Base-by-base conservation (phyloP, 2,113 vertebrate genomes). In the Scalopus aquaticus region DNA sequence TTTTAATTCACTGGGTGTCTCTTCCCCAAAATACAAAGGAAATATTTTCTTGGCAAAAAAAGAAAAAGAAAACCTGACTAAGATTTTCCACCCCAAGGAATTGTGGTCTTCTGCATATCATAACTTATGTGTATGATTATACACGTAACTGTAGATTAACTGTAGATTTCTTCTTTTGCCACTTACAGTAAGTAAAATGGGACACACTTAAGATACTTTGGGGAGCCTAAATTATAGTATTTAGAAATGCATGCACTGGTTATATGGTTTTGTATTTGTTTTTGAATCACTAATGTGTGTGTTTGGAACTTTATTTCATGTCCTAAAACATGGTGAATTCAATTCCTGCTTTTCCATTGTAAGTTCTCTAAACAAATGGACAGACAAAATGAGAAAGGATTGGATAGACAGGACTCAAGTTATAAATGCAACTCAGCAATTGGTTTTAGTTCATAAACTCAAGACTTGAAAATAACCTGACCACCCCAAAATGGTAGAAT, bases 1-100 rank as follows among this genome's bases (percentile, higher is more conserved):
- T 77, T 95, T 95, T 81, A 93, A 92, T 92, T 95, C 83, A 72
- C 28, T 51, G 13, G 64, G 17, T 39, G 64, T 37, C 70, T n/a
- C 20, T 81, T 35, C 16, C 24, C 56, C 37, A 1, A 86, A 80
- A 80, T 51, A 60, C 32, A 77, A 90, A 94, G 42, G 42, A 92
- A 80, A 85, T 54, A 16, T 77, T 96, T 96, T 82, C 69, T 95
- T 94, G 17, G 13, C 62, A 44, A 86, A 79, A 42, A 81, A 20
- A 39, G 20, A 65, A 24, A 39, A 11, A 11, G 65, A 80, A 76
- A 80, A 11, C 5, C 28, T 49, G 26, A 32, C 62, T 92, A 86
- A n/a, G 16, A 1, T 82, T 86, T 3, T 6, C 17, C 9, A 78
- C 46, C 58, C 65, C 44, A 44, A 64, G 28, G n/a, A 90, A 80